Percentiles rank a stretch among this genome's conserved stretches.
Conservation (phyloP, 2,113 vertebrate species). For the Lota lota region DNA sequence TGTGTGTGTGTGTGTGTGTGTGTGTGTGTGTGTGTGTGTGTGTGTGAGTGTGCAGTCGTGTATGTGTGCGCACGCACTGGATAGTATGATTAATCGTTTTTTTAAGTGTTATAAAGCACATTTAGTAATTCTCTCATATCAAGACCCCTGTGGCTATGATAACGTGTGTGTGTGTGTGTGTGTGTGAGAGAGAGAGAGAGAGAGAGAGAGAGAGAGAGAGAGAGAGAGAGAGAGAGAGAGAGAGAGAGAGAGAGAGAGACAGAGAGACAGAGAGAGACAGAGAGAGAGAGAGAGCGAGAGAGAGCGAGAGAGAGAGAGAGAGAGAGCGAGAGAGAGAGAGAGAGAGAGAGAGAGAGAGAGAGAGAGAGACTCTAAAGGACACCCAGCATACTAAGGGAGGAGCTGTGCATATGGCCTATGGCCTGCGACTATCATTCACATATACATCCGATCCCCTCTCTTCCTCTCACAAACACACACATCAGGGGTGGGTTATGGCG, state of each 20-base stretch:
- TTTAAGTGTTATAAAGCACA: no score
- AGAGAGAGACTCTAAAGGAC: neutral
- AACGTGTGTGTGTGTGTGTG: neutral
- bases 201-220: neutral
- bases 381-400: slow-evolving; percentile 26
- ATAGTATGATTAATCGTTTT: no score
- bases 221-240: neutral
- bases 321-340: no score
- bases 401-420: slow-evolving; percentile 2
- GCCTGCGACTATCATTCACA: slow-evolving; percentile 20
- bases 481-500: slow-evolving; percentile 3
- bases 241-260: neutral
- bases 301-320: no score
- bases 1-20: neutral
- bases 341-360: no score
- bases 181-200: neutral
- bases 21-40: neutral
- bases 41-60: neutral
- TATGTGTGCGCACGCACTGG: neutral
- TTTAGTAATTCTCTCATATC: no score
- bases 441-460: neutral
- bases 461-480: neutral
- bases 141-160: no score
- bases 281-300: no score
- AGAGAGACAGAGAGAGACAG: slow-evolving; percentile 10